Evolutionary conservation across 2,888 invertebrate species (phyloP), one percentile per base, ranked within the genome.

Genomic region (Hypomecis atomaria): DNA sequence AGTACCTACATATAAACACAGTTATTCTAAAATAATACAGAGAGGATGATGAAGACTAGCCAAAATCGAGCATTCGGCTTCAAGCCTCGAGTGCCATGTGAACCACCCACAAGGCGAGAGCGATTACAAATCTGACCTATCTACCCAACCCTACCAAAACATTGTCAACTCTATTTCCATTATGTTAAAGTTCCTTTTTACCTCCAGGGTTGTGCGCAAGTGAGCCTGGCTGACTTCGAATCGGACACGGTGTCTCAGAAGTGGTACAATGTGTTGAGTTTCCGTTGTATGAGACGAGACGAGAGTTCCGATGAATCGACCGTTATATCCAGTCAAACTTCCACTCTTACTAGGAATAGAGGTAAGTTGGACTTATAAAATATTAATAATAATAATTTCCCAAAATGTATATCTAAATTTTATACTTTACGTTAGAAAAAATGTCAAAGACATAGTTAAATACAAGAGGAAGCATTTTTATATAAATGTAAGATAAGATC

Each of bases 261-360:
- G 86, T 99, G 99, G 99, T 99, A 99, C 94, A 99, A 99, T 84
- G 96, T 99, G 69, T 94, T 99, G 59, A 97, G 97, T 86, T 89
- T 89, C 76, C 82, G 88, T 36, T 88, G 88, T 72, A 88, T 90
- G 86, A 81, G 90, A 45, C 90, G 96, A 83, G 99, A 99, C 82
- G 99, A 99, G 86, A 98, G 98, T 75, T 98, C 98, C 34, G 99
- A 99, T 84, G 99, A 99, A 85, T 98, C 98, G 23, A 99, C 99
- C 0, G 97, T 99, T 71, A 98, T 99, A 74, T 98, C 98, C 3
- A 99, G 98, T 9, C 98, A 99, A 87, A 98, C 99, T 0, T 99
- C 98, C 1, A 99, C 99, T 0, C 93, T 99, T 36, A 99, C 99
- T 13, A 95, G 99, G 78, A 98, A 98, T 89, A 96, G 96, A 94